These are phyloP conservation scores for Hirtodrosophila trivittata DNA, from an alignment of 2,888 invertebrate species.

Conservation along the genomic window DNA sequence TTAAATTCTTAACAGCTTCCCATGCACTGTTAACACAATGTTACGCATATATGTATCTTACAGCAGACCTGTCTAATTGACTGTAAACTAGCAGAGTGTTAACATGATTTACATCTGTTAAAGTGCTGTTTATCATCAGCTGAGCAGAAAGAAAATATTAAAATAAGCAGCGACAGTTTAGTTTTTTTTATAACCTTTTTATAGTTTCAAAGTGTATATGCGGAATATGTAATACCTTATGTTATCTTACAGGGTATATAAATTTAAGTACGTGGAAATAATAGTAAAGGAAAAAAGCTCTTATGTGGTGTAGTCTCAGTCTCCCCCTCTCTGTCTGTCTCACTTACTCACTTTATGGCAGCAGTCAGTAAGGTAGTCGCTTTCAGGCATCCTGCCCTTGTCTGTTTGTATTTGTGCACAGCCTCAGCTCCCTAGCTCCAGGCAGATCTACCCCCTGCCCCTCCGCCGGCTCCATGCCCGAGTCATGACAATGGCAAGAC, in stretches of 20 bases:
- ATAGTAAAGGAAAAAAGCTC: slow-evolving; percentile 71
- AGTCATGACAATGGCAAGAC: slow-evolving; percentile 37
- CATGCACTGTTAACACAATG: too few species aligned
- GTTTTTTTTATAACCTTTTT: too few species aligned
- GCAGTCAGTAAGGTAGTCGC: slow-evolving; percentile 49
- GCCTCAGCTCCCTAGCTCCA: neutral
- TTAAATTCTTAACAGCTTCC: too few species aligned
- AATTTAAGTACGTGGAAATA: slow-evolving; percentile 77
- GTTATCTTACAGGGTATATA: slow-evolving; percentile 50
- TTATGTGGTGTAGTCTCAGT: slow-evolving; percentile 53
- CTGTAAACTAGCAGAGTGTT: too few species aligned
- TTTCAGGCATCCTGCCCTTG: slow-evolving; percentile 23
- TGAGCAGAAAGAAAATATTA: too few species aligned
- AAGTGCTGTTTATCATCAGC: too few species aligned
- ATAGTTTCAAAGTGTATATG: too few species aligned
- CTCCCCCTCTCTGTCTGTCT: neutral
- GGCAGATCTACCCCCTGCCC: neutral
- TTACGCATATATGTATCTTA: too few species aligned
- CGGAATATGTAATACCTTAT: too few species aligned
- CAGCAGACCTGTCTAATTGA: too few species aligned
- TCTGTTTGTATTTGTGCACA: slow-evolving; percentile 26
- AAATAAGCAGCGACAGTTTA: too few species aligned
- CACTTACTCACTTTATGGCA: slow-evolving; percentile 7
- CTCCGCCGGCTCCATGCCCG: slow-evolving; percentile 6
- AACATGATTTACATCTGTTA: too few species aligned